Conservation (phyloP, 1,140 invertebrate genomes). For the Ladona fulva region DNA sequence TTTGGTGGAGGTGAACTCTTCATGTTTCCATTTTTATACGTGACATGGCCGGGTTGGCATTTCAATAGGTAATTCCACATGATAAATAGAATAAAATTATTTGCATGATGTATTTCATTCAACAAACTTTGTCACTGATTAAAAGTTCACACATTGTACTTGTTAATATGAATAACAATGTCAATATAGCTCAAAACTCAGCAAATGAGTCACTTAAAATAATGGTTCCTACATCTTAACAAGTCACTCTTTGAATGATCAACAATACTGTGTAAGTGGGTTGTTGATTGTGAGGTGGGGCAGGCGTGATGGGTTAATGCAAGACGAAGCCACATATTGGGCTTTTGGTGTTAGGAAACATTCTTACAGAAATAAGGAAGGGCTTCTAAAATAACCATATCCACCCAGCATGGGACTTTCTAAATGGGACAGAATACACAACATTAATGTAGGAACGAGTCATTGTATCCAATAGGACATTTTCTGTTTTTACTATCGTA, state of each 20-base stretch:
- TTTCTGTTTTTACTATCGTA: background rate
- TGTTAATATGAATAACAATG: conserved; percentile 1
- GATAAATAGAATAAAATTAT: conserved; percentile 11
- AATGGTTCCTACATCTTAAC: background rate
- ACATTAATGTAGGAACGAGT: conserved; percentile 17
- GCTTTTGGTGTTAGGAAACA: too few relatives aligned
- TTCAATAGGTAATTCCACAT: background rate
- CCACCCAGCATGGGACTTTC: background rate
- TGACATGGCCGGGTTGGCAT: background rate
- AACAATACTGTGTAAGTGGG: conserved; percentile 13
- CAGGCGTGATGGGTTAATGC: too few relatives aligned
- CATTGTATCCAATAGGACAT: conserved; percentile 12
- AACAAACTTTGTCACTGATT: background rate
- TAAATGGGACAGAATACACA: conserved; percentile 14
- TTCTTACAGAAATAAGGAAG: too few relatives aligned
- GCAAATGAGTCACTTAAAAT: background rate
- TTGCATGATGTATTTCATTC: background rate
- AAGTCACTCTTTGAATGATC: background rate
- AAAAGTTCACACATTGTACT: background rate
- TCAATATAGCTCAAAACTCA: background rate
- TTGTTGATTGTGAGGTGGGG: too few relatives aligned
- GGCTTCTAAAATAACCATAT: too few relatives aligned
- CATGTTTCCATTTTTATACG: background rate
- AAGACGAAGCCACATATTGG: too few relatives aligned
- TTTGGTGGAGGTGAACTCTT: background rate